Base-by-base conservation (phyloP, 2,797 vertebrate species). In the Arctocebus calabarensis region DNA sequence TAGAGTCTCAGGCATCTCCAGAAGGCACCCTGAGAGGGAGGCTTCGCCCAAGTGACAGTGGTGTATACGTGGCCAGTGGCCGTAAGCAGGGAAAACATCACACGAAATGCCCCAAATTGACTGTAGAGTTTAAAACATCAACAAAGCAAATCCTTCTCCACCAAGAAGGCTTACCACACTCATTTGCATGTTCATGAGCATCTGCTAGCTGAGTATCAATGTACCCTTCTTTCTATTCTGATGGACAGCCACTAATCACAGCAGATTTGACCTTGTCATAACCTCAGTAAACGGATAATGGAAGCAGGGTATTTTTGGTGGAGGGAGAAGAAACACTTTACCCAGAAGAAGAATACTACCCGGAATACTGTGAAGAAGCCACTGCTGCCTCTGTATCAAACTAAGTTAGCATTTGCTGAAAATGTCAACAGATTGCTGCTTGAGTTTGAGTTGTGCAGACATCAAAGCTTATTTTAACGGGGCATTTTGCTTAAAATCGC, bases 341-440 rank as follows among this genome's bases (percentile, higher is more conserved):
- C 43, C 27, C 91, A 88, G 82, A 94, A 45, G 82, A 94, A 45
- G 40, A 40, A 40, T 40, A 40, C 40, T 40, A 40, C 40, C 40
- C 40, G 5, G 90, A 89, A 96, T 62, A 88, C 66, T 75, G 95
- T 74, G 64, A 95, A 59, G 94, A 84, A 97, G 88, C 95, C 40
- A 91, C 20, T 55, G 94, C 95, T 68, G 96, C 88, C 94, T 95
- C 64, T 23, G 97, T 96, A 97, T 97, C 91, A 97, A 57, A 92
- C 90, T 78, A 95, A 96, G 96, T 90, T 88, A 98, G 97, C 96
- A 96, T 97, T 97, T 97, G 96, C 94, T 5, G 96, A 98, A 98
- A 98, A 98, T 70, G 91, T 88, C 98, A 98, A 97, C 97, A 97
- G 97, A 97, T 97, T 98, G 84, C 97, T 97, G 97, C 88, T 62